phyloP scores from a whole-genome alignment of 2,888 invertebrate species.

The Flexamia atlantica region DNA sequence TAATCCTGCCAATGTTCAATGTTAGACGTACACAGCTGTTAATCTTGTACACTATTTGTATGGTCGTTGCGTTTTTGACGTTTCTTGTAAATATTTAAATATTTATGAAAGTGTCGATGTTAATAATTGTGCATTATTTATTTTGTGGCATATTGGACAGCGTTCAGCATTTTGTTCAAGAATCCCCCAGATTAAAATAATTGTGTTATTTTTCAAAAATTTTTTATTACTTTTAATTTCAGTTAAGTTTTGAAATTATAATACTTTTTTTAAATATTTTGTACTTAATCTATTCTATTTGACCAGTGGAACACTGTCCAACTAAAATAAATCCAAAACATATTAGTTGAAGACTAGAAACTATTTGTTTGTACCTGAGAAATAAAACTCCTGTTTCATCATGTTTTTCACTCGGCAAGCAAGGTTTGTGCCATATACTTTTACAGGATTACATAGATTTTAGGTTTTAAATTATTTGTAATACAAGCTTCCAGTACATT shows the following conservation, averaged over 20 bases:
- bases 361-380: constrained; percentile 35
- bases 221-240: neutral
- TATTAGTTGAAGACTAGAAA: constrained; percentile 26
- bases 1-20: constrained; percentile 22
- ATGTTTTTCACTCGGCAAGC: neutral
- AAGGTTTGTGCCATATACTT: constrained; percentile 8
- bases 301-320: constrained; percentile 16
- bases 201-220: neutral
- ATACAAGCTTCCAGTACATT: constrained; percentile 4
- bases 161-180: neutral
- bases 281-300: neutral
- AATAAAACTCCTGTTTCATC: neutral
- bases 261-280: neutral
- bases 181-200: neutral
- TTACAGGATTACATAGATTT: constrained; percentile 1
- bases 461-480: constrained; percentile 1
- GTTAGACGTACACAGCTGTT: constrained; percentile 29
- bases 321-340: neutral
- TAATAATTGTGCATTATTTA: constrained; percentile 4
- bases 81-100: constrained; percentile 28
- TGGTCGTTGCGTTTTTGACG: constrained; percentile 30
- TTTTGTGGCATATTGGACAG: neutral
- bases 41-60: constrained; percentile 37
- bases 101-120: constrained; percentile 28
- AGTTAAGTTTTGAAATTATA: neutral